Conservation (phyloP, 2,888 invertebrate genomes). For the Xestia ashworthii region DNA sequence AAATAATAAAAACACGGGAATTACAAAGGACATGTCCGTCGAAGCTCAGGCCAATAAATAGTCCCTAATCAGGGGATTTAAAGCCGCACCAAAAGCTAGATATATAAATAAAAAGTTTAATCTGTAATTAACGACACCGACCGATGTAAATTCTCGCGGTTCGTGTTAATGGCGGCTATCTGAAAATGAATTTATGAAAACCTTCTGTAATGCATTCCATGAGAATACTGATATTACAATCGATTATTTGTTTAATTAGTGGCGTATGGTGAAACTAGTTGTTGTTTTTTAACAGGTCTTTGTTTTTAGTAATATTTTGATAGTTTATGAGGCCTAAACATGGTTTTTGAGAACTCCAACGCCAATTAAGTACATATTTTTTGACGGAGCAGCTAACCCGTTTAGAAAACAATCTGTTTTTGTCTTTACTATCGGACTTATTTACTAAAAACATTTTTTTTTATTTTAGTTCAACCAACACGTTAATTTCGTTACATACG, state of each 20-base stretch:
- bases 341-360: not conserved
- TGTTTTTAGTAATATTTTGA: not conserved
- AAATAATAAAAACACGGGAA: not conserved
- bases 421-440: not conserved
- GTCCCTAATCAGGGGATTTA: slow-evolving; percentile 34
- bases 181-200: slow-evolving; percentile 59
- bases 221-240: slow-evolving; percentile 10
- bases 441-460: not conserved
- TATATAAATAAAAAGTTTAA: slow-evolving; percentile 60
- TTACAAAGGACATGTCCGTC: slow-evolving; percentile 5
- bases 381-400: not conserved
- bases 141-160: slow-evolving; percentile 51
- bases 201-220: slow-evolving; percentile 41
- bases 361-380: not conserved
- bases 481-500: not conserved
- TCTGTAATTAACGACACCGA: slow-evolving; percentile 57
- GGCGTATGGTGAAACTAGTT: not conserved
- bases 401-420: not conserved
- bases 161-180: slow-evolving; percentile 58
- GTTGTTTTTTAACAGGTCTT: not conserved
- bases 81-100: slow-evolving; percentile 40
- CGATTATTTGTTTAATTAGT: slow-evolving; percentile 25
- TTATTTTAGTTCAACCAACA: not conserved
- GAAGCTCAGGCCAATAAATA: slow-evolving; percentile 23
- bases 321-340: not conserved